Percentiles rank a stretch among this genome's conserved stretches.
Conservation (phyloP, 2,113 vertebrate genomes). For the Mystacornis crossleyi region DNA sequence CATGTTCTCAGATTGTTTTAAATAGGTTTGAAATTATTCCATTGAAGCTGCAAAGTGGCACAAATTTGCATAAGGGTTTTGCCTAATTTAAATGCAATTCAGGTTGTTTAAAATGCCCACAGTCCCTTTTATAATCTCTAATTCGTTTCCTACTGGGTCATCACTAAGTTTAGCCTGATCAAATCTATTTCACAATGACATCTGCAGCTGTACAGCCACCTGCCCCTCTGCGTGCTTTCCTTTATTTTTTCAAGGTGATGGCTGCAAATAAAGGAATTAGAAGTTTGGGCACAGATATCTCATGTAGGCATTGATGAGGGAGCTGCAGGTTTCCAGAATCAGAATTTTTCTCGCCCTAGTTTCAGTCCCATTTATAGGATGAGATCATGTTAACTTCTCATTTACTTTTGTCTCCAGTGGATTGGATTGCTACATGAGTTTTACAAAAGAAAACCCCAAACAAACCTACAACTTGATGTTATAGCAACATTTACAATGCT, state of each 20-base stretch:
- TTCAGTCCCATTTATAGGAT: not conserved
- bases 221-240: not conserved
- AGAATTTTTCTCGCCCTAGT: not conserved
- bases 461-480: not conserved
- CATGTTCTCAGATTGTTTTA: constrained; percentile 2
- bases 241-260: not conserved
- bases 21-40: constrained; percentile 13
- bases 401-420: not conserved
- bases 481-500: not conserved
- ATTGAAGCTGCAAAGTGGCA: constrained; percentile 10
- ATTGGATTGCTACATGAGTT: not conserved
- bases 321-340: not conserved
- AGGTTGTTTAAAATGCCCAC: constrained; percentile 7
- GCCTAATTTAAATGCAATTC: constrained; percentile 22
- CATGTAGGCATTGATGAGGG: not conserved
- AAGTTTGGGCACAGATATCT: not conserved
- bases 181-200: constrained; percentile 15
- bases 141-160: not conserved
- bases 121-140: constrained; percentile 12
- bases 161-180: not conserved
- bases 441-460: not conserved
- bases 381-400: not conserved
- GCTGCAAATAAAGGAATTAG: not conserved
- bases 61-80: constrained; percentile 33
- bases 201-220: constrained; percentile 18